These are phyloP conservation scores for Percopsis transmontana DNA, from an alignment of 2,113 vertebrate species.

Conservation along the genomic window DNA sequence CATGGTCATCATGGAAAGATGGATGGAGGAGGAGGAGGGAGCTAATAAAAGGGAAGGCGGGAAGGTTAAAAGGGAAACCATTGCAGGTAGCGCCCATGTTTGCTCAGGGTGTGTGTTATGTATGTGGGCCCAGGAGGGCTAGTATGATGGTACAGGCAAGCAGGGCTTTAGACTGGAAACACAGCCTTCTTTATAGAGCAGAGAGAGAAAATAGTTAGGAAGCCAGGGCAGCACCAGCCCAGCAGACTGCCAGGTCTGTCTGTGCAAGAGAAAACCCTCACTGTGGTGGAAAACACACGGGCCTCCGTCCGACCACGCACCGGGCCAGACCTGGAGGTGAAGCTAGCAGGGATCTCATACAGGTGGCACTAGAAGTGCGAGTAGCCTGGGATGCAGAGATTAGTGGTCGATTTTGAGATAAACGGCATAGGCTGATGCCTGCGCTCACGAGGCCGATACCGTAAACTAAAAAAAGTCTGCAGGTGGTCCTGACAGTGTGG, in stretches of 20 bases:
- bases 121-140: not conserved
- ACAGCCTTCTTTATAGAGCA: constrained; percentile 43
- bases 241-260: not conserved
- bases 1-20: constrained; percentile 46
- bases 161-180: constrained; percentile 14
- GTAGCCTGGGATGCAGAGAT: no score
- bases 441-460: no score
- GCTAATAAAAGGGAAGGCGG: constrained; percentile 27
- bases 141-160: constrained; percentile 1
- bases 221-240: not conserved
- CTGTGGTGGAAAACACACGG: no score
- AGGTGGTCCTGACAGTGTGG: no score
- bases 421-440: no score
- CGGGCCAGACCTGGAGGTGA: not conserved
- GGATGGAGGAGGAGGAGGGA: constrained; percentile 9
- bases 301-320: not conserved
- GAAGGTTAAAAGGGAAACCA: no score
- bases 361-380: no score
- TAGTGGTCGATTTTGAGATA: no score
- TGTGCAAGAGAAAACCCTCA: not conserved
- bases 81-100: constrained; percentile 52
- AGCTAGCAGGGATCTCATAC: no score
- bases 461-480: no score
- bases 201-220: not conserved
- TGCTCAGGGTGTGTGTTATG: constrained; percentile 45